Evolutionary conservation across 2,113 vertebrate genomes (phyloP), one percentile per base, ranked within the genome.

Genomic region (Brienomyrus brachyistius): DNA sequence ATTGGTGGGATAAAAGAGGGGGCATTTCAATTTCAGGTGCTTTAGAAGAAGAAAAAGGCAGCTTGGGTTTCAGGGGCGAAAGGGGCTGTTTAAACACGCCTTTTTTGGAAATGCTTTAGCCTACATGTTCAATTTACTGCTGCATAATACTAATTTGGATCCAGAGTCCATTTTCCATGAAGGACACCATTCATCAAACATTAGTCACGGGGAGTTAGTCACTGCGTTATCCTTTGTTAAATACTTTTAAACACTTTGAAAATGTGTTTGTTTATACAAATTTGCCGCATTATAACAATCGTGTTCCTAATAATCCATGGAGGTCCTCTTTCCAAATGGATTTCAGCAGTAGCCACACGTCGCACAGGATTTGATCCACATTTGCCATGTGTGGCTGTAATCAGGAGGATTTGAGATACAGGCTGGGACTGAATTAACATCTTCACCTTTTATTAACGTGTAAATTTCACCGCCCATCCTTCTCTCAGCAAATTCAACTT

Each of bases 381-480:
- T 31, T 77, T 87, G 62, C 54, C 90, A 54, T 86, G 56, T 84
- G 90, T 92, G 91, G 94, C 93, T 92, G 90, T 93, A 89, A 92
- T 92, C 92, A 92, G 93, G 91, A 89, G 90, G 93, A 51, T 40
- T 43, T 27, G 89, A 91, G 91, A 89, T 90, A 88, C 66, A 93
- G 47, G 85, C 89, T 87, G 80, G 89, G 5, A 13, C 89, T 62
- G 85, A 91, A 74, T 92, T 93, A 90, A 91, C 92, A 52, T 59
- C 35, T 45, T 93, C 93, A 94, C 94, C 94, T 94, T 94, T 91
- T 90, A 48, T 90, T 86, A 89, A 94, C 91, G 93, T 90, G 35
- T 92, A 92, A 93, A 94, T 93, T 91, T 92, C 91, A 92, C 92
- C 88, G 91, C 90, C 89, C 89, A 90, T 91, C 91, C 90, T 92